Evolutionary conservation across 2,797 vertebrate genomes (phyloP).

Genomic region (Muscicapa striata): DNA sequence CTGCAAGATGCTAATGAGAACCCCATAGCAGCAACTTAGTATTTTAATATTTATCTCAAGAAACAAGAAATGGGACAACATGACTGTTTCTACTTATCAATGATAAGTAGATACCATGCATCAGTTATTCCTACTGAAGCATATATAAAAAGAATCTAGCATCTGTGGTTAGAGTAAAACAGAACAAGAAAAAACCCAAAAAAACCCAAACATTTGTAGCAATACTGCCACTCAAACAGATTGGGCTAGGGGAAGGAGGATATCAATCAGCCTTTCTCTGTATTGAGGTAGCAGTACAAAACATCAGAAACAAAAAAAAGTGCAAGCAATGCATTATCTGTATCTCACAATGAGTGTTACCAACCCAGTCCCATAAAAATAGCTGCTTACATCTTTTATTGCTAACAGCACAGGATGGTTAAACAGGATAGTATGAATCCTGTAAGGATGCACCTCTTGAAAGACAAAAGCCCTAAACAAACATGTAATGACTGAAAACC

Average conservation of each 20-base stretch:
- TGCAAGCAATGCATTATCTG: not conserved
- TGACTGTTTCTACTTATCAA: not conserved
- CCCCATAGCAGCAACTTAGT: not conserved
- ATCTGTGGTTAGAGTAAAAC: not conserved
- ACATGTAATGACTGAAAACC: not conserved
- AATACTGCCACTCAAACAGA: not conserved
- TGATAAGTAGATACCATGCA: not conserved
- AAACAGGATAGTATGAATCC: not conserved
- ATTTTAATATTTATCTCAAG: not conserved
- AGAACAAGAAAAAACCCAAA: fast-evolving
- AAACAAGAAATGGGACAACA: not conserved
- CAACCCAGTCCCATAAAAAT: not conserved
- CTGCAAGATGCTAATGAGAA: not conserved
- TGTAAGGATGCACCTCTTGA: not conserved
- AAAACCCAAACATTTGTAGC: not conserved
- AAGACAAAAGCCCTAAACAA: not conserved
- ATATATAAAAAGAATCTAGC: not conserved
- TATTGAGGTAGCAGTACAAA: not conserved
- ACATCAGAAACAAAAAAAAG: not conserved
- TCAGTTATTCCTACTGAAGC: not conserved
- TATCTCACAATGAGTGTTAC: not conserved
- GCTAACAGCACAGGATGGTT: not conserved
- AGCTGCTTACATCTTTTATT: not conserved
- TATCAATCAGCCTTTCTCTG: not conserved
- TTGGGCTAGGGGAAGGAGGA: not conserved